Base-by-base conservation (phyloP, 2,113 vertebrate genomes). In the Oostethus manadensis region DNA sequence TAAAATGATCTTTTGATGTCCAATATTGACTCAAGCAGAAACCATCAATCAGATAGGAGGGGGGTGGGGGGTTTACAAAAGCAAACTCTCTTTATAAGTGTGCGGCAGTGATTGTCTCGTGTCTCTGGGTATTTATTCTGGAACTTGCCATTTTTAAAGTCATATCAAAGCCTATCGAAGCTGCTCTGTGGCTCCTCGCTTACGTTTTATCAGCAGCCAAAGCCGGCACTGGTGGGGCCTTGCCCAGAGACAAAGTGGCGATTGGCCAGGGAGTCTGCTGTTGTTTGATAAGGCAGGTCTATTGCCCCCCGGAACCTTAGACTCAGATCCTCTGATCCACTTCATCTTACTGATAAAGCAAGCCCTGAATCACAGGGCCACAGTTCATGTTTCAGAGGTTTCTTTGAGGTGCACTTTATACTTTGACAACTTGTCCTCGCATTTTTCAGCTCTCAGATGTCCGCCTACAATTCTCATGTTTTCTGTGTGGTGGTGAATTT, bases 321-420 rank as follows among this genome's bases (percentile, higher is more conserved):
- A 65, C 77, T 80, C 63, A 69, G 56, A 76, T 55, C 64, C 60
- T 76, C 69, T 79, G 77, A 76, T 80, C 77, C 79, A 78, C 70
- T 83, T 77, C 73, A 77, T 81, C 78, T 77, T 84, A 14, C 73
- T 77, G 76, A 85, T 81, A 81, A 81, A 84, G 78, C 75, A 74
- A 68, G 70, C 23, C n/a, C 69, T 76, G 68, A 75, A 73, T 76
- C 71, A 50, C 48, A 56, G 62, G 38, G 59, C 23, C 38, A 33
- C 68, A 61, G 72, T 64, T 79, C 76, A 56, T 78, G 66, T 77
- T 75, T 72, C 22, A 56, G 56, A 78, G 62, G 51, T 62, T 59
- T 68, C 60, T 78, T 77, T 76, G 61, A 81, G 59, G 35, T 73
- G 44, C 35, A 40, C 47, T 71, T 73, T 62, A 44, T 60, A 70